These are phyloP conservation scores for Tigriopus californicus DNA, from an alignment of 2,888 invertebrate species.

Conservation along the genomic window DNA sequence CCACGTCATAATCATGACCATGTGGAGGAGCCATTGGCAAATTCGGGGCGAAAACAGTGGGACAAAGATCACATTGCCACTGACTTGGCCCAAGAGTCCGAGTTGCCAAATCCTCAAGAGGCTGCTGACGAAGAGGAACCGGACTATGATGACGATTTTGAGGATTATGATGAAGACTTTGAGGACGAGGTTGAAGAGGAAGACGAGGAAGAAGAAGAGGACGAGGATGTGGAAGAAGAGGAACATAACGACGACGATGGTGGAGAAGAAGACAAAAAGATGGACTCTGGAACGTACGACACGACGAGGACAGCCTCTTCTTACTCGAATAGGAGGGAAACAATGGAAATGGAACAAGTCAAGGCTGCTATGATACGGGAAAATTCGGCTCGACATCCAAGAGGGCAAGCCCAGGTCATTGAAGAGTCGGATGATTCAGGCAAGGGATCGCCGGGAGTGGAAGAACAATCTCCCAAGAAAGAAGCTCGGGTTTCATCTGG, in stretches of 20 bases:
- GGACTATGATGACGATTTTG: constrained; percentile 10
- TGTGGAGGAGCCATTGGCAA: no score
- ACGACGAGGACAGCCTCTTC: not conserved
- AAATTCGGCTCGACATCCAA: constrained; percentile 21
- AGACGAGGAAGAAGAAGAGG: constrained; percentile 23
- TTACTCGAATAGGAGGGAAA: not conserved
- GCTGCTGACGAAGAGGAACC: not conserved
- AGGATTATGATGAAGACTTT: constrained; percentile 15
- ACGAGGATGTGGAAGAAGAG: constrained; percentile 18
- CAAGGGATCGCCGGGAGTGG: no score
- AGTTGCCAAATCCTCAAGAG: not conserved
- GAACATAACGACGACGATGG: constrained; percentile 18
- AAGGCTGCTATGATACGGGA: constrained; percentile 30
- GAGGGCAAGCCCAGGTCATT: not conserved
- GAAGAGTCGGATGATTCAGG: constrained; percentile 28
- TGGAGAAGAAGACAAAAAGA: not conserved
- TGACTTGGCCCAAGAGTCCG: no score
- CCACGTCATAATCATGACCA: no score
- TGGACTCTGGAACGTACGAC: constrained; percentile 15
- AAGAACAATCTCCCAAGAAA: not conserved
- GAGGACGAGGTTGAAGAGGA: constrained; percentile 25
- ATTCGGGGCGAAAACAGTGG: no score
- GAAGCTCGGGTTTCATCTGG: not conserved
- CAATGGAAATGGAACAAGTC: constrained; percentile 27
- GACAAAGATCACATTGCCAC: no score